Conservation (phyloP, 2,797 vertebrate genomes). For the Australoheros facetus region DNA sequence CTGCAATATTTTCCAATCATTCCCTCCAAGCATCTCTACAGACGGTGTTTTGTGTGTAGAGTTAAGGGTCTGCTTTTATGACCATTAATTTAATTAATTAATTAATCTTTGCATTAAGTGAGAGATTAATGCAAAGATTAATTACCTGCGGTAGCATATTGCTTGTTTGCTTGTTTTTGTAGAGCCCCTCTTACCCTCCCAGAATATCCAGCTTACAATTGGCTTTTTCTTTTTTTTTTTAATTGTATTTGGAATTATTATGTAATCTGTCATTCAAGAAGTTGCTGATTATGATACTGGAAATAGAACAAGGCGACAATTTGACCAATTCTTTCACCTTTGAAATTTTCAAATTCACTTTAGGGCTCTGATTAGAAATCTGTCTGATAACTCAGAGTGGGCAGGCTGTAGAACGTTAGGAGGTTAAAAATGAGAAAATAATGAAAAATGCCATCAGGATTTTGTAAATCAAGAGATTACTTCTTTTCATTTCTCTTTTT, state of each 20-base stretch:
- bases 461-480: background rate
- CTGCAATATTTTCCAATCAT: background rate
- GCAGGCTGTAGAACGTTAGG: background rate
- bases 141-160: background rate
- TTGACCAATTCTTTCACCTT: too few species aligned
- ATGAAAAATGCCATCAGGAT: background rate
- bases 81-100: slow-evolving; percentile 2
- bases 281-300: too few species aligned
- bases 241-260: too few species aligned
- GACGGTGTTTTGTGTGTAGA: background rate
- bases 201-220: too few species aligned
- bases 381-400: background rate
- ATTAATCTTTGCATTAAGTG: too few species aligned
- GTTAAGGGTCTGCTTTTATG: slow-evolving; percentile 38
- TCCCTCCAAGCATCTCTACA: background rate
- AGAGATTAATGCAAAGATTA: too few species aligned
- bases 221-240: too few species aligned
- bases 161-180: background rate
- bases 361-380: too few species aligned
- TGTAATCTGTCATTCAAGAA: too few species aligned
- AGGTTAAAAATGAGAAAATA: background rate
- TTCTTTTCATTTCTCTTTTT: background rate
- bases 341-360: too few species aligned
- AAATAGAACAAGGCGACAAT: too few species aligned
- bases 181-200: background rate